A percentile compares a stretch with the other conserved stretches of the same genome.
Conservation (phyloP, 2,113 vertebrate genomes). For the Eclectus roratus region DNA sequence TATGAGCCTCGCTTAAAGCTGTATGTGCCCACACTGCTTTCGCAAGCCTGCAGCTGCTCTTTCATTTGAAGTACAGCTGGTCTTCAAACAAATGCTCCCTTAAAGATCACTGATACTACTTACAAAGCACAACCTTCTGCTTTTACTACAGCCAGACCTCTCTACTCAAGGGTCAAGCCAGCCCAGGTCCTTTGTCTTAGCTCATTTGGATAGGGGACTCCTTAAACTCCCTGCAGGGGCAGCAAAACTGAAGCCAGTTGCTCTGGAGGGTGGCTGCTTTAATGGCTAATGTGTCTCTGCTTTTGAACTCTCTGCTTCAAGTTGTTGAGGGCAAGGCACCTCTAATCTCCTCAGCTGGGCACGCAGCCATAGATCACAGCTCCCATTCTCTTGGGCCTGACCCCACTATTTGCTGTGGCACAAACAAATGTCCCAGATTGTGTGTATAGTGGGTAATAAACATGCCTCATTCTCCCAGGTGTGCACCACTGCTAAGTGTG, state of each 20-base stretch:
- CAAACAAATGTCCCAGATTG: neutral
- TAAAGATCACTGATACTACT: neutral
- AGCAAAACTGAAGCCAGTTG: neutral
- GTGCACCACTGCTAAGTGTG: neutral
- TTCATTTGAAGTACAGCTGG: neutral
- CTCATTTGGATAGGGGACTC: neutral
- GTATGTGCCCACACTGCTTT: neutral
- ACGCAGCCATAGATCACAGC: neutral
- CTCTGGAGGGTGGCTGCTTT: neutral
- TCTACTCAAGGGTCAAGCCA: neutral
- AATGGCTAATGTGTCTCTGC: neutral
- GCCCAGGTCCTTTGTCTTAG: neutral
- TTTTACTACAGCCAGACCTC: neutral
- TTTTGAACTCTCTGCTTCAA: neutral
- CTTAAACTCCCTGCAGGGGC: neutral
- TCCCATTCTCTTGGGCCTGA: neutral
- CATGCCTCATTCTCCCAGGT: neutral
- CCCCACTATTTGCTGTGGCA: neutral
- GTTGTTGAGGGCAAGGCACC: neutral
- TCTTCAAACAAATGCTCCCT: neutral
- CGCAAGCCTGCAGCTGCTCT: neutral
- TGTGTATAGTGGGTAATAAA: neutral
- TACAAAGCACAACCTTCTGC: neutral
- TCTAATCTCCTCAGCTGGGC: neutral
- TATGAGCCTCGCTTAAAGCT: rapidly evolving